Base-by-base conservation (phyloP, 2,113 vertebrate genomes). In the Ameiurus melas region DNA sequence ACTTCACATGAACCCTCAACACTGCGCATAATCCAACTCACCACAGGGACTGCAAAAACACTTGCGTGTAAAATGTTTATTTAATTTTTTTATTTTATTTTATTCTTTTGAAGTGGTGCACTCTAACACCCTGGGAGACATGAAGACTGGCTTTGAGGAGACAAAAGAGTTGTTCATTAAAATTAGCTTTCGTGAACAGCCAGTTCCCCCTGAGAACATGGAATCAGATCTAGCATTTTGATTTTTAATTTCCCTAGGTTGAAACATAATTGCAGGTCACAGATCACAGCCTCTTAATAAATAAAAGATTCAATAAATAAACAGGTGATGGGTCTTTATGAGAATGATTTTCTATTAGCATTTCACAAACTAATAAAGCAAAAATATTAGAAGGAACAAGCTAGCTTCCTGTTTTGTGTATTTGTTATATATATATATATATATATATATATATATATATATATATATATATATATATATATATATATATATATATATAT, bases 251-350 rank as follows among this genome's bases (percentile, higher is more conserved):
- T 94, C 92, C 92, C 93, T 92, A 84, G 90, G 89, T 93, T 94
- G 90, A 88, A 94, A 94, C 93, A 93, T 93, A 94, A 95, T 94
- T 94, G 93, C 93, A 94, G 94, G 94, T 94, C 93, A 93, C 92
- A 93, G 92, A 27, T 77, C 70, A 84, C 39, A 77, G 86, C 6
- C 27, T 51, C 53, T 51, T 75, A 75, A 68, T 53, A 93, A 93
- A 92, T 60, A 92, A 92, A 91, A 92, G 89, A 92, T 92, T 93
- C 94, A 93, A 94, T 92, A 94, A 79, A 86, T 19, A 22, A 62
- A 87, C 47, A 47, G 51, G 55, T 33, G 19, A 82, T 75, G 91
- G 83, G 83, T 86, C 22, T 57, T 6, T 85, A 30, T 62, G 17
- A 39, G 58, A 83, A 53, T 86, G 36, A 78, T 87, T 60, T 73